phyloP scores from a whole-genome alignment of 2,888 invertebrate genomes.

The Zygaena filipendulae region DNA sequence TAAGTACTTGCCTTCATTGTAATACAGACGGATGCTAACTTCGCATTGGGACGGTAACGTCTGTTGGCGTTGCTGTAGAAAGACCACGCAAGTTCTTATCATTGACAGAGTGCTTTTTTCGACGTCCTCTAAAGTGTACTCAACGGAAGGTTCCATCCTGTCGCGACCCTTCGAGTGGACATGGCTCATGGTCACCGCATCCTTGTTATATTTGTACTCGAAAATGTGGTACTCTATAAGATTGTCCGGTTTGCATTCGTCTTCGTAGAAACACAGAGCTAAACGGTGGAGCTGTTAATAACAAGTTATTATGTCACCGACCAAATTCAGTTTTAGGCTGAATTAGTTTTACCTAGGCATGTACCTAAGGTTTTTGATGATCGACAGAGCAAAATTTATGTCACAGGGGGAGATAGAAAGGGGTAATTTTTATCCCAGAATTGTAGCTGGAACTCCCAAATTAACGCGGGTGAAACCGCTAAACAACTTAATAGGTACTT shows the following conservation, averaged over 20 bases:
- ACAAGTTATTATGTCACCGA: neutral
- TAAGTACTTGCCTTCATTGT: constrained; percentile 36
- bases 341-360: no score
- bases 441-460: no score
- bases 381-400: no score
- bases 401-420: no score
- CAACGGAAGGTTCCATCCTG: constrained; percentile 15
- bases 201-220: constrained; percentile 34
- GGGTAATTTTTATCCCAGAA: no score
- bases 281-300: constrained; percentile 38
- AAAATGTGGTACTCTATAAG: constrained; percentile 44
- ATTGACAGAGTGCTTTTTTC: constrained; percentile 27
- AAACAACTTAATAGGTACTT: no score
- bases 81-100: constrained; percentile 30
- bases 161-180: constrained; percentile 26
- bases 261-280: constrained; percentile 48
- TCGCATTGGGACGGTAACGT: constrained; percentile 26
- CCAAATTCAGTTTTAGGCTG: no score
- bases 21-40: constrained; percentile 42
- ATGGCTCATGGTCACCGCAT: constrained; percentile 29
- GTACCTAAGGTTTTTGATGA: no score
- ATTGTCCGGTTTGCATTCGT: constrained; percentile 34
- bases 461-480: no score
- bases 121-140: constrained; percentile 33
- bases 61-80: constrained; percentile 25